Base-by-base conservation (phyloP, 2,888 invertebrate species). In the Epicampocera succincta region DNA sequence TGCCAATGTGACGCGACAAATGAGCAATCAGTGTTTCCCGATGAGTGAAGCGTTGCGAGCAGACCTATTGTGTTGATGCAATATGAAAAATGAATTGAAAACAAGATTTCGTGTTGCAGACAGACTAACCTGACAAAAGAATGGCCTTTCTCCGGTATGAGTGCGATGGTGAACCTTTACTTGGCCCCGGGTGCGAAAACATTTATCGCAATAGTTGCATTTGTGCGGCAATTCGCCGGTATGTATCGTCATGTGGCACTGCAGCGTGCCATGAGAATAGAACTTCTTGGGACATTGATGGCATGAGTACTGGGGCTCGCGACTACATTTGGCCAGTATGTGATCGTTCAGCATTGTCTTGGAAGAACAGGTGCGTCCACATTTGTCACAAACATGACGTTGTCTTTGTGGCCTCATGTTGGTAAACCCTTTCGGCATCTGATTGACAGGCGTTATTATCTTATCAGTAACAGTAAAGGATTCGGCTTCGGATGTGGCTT, bases 11-110 rank as follows among this genome's bases (percentile, higher is more conserved):
- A 8, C 90, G 90, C 0, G 90, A 90, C 6, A 90, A 84, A 83
- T 90, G 90, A 0, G 90, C 89, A 40, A 90, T 90, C 6, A 90
- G 86, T 2, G 90, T 90, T 77, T 90, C 90, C 11, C 90, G 89
- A 84, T 90, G 90, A 0, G 89, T 89, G 25, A 90, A 90, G 19
- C 87, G 85, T 69, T 89, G 86, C 0, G 86, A 81, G 29, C 90
- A 90, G 15, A 90, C 86, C 90, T 90, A 46, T 4, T 50, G 63
- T 60, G n/a, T 3, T 21, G 13, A 13, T 19, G 19, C 17, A 38
- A 40, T 1, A 21, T 25, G 9, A 54, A n/a, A 4, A 15, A 52
- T 33, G 8, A 9, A 33, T 9, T 6, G 6, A 33, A 46, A 44
- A 13, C 15, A 21, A 25, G 12, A 0, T 2, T 50, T 21, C 3